Base-by-base conservation (phyloP, 2,888 invertebrate species). In the Lasioglossum pauxillum region DNA sequence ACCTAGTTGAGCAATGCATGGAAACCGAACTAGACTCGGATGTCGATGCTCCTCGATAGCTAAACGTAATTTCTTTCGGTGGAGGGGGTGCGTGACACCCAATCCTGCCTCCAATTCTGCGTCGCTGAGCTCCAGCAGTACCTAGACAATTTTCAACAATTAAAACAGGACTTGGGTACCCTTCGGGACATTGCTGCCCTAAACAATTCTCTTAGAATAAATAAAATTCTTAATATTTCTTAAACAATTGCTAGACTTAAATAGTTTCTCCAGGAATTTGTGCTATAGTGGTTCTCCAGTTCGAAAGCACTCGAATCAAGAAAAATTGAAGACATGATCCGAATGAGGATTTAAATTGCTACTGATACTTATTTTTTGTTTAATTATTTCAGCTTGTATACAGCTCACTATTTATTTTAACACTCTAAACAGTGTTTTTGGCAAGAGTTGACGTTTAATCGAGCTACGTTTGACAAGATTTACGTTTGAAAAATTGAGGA, bases 11-110 rank as follows among this genome's bases (percentile, higher is more conserved):
- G 98, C 97, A 91, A 98, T 98, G 93, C 97, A 97, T 1, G 98
- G 98, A 95, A 98, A 98, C 90, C 98, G 97, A 93, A 98, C 98
- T 90, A 98, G 96, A 90, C 98, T 97, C 0, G 99, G 98, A 90
- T 98, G 97, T 77, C 99, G 96, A 90, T 98, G 97, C 95, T 99
- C 99, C 94, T 99, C 99, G 89, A 99, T 98, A 80, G 99, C 99
- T 92, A 99, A 96, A 75, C 99, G 96, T 86, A 99, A 96, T 95
- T 99, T 99, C 95, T 98, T 98, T 92, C 98, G 96, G 95, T 99
- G 99, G 97, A 99, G 98, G 69, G 98, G 98, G 96, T 99, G 98
- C 80, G 97, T 96, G 92, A 99, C 97, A n/a, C 98, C 98, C 83
- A 99, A 96, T 7, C 98, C 98, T 79, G 98, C 97, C 95, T 98